Evolutionary conservation across 2,797 vertebrate species (phyloP), one percentile per base, ranked within the genome.

Genomic region (Spea hammondii): DNA sequence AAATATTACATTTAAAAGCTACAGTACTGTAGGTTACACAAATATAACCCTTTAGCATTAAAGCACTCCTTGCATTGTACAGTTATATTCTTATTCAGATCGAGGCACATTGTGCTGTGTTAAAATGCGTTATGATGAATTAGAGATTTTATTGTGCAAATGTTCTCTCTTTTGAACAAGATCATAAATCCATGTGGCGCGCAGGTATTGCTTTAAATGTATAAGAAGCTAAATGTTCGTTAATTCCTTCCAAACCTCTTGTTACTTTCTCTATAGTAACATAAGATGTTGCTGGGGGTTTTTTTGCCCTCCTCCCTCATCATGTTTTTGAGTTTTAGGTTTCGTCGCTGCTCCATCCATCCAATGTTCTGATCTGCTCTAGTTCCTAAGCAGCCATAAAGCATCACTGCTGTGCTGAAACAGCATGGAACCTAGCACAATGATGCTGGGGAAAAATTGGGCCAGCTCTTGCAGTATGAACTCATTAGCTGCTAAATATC

Each of bases 91-190:
- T 66, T 66, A 17, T 66, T 65, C 32, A 59, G 50, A 59, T 6
- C 46, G 45, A 72, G n/a, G 14, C 66, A 49, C 57, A n/a, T n/a
- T 8, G 49, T 75, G 59, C 51, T 50, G 17, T 68, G 62, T 60
- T 73, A 73, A 70, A 70, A 54, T 45, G 72, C 17, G 11, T 71
- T 76, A 59, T 66, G 60, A 80, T 65, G 47, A 80, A 80, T 60
- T 76, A 55, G 68, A 71, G 73, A 12, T 51, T 76, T 80, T 53
- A 76, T 80, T 66, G 72, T 74, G 67, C 57, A 71, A 80, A 76
- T 76, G 67, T 70, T 70, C 14, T 67, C 51, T 64, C 13, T 0
- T 50, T 10, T 69, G 55, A 59, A 54, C 65, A 55, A 79, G 71
- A 12, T 72, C 70, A 13, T 46, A 68, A 32, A 47, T 64, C 17